Evolutionary conservation across 2,113 vertebrate genomes (phyloP), one percentile per base, ranked within the genome.

Genomic region (Bubalus kerabau): DNA sequence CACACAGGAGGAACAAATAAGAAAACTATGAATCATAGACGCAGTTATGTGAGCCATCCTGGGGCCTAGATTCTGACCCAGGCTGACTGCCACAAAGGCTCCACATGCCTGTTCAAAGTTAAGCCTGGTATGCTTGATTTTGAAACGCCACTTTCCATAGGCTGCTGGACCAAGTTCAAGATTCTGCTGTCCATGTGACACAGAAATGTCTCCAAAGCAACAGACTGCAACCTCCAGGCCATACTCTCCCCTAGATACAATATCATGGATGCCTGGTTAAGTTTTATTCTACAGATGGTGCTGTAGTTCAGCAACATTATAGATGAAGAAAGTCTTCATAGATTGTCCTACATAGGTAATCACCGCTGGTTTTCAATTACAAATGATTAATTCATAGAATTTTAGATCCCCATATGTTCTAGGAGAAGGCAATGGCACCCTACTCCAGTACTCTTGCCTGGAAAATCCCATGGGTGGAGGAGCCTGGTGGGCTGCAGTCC

Each of bases 41-140:
- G 1, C 1, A 1, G 17, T 14, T 23, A 21, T 4, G 3, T 1
- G 3, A 64, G 19, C 28, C 15, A 3, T 19, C 40, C n/a, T 4
- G 2, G 16, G 19, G 9, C 30, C 30, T 1, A 8, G 15, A 54
- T 56, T 54, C 46, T 21, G 62, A 21, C 30, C 16, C 2, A 13
- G n/a, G 59, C 6, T 15, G 23, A 26, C 4, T 36, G 46, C 52
- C 2, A 0, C 23, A 17, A 46, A 95, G 3, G 71, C 26, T 62
- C 52, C 2, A 1, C 6, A 2, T 15, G 84, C 32, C 50, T 60
- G 46, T 10, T 26, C 40, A 1, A 0, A 11, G 36, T 28, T 1
- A 32, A 8, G 5, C 46, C 16, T 21, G 36, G 82, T 7, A 43
- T 12, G 36, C 64, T 36, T 36, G 64, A 19, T n/a, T 54, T 71